phyloP scores from a whole-genome alignment of 2,113 vertebrate genomes.

The Macquaria australasica region DNA sequence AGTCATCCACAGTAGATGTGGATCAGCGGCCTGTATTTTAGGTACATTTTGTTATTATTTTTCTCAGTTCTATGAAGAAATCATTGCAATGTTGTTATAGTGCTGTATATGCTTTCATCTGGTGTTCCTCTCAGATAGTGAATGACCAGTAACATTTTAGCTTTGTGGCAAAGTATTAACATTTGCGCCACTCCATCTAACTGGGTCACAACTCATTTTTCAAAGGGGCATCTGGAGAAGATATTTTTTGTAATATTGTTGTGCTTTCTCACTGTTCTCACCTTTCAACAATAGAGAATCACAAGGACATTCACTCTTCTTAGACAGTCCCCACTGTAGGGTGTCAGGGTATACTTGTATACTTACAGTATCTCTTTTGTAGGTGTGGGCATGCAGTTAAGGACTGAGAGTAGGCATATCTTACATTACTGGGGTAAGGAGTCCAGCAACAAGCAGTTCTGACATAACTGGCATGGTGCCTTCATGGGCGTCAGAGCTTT shows the following conservation, averaged over 20 bases:
- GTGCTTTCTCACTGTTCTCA: not conserved
- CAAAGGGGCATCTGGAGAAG: not conserved
- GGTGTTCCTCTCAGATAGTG: not conserved
- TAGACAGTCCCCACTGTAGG: too few relatives aligned
- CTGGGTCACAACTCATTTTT: not conserved
- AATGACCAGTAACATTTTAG: not conserved
- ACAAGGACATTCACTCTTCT: too few relatives aligned
- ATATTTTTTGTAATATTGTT: too few relatives aligned
- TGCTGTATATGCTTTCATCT: not conserved
- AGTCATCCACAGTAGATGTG: conserved; percentile 3
- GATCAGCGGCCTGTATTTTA: not conserved
- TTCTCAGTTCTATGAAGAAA: not conserved
- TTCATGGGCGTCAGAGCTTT: conserved; percentile 2
- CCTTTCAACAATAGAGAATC: not conserved
- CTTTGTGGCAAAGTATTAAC: not conserved
- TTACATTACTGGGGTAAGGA: not conserved
- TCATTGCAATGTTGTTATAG: not conserved
- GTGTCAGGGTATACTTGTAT: not conserved
- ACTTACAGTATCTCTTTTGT: not conserved
- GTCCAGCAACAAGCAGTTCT: conserved; percentile 17
- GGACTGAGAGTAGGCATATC: not conserved
- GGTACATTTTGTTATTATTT: not conserved
- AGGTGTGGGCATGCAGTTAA: not conserved
- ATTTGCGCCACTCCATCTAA: not conserved
- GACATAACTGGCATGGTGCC: not conserved